These are phyloP conservation scores for Pollenia griseotomentosa DNA, from an alignment of 2,888 invertebrate genomes.

Conservation along the genomic window DNA sequence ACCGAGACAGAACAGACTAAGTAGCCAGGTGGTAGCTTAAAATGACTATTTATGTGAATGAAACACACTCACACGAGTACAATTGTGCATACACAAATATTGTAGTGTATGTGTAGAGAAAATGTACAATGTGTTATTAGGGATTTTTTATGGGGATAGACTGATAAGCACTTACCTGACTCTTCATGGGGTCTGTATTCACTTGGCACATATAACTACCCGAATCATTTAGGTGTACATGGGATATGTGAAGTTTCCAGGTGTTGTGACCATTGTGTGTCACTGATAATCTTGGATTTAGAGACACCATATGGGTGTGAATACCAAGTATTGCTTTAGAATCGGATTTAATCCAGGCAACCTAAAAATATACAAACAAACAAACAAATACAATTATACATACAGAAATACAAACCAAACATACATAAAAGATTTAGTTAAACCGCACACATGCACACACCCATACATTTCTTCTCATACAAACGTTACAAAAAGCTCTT, in stretches of 20 bases:
- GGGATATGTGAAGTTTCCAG: constrained; percentile 95
- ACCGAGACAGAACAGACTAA: constrained; percentile 71
- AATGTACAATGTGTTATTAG: constrained; percentile 42
- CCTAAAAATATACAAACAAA: constrained; percentile 86
- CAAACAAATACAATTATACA: constrained; percentile 33
- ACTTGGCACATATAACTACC: constrained; percentile 98
- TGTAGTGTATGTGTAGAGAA: not conserved
- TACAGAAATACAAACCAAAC: constrained; percentile 52
- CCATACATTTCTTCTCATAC: constrained; percentile 14
- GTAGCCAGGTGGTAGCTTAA: constrained; percentile 71
- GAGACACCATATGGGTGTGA: constrained; percentile 94
- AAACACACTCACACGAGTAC: constrained; percentile 9
- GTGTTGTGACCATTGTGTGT: constrained; percentile 97
- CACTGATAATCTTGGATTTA: constrained; percentile 93
- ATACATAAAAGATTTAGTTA: constrained; percentile 42
- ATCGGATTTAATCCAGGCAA: constrained; percentile 96
- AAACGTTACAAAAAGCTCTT: constrained; percentile 34
- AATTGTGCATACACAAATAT: not conserved
- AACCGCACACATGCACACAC: constrained; percentile 20
- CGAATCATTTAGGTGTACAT: constrained; percentile 95
- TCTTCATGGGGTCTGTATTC: constrained; percentile 95
- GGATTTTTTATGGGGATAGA: constrained; percentile 62
- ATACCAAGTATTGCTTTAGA: constrained; percentile 95
- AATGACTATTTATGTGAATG: constrained; percentile 65
- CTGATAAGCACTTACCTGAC: constrained; percentile 87